Evolutionary conservation across 2,797 vertebrate species (phyloP), one percentile per base, ranked within the genome.

Genomic region (Malurus splendens): DNA sequence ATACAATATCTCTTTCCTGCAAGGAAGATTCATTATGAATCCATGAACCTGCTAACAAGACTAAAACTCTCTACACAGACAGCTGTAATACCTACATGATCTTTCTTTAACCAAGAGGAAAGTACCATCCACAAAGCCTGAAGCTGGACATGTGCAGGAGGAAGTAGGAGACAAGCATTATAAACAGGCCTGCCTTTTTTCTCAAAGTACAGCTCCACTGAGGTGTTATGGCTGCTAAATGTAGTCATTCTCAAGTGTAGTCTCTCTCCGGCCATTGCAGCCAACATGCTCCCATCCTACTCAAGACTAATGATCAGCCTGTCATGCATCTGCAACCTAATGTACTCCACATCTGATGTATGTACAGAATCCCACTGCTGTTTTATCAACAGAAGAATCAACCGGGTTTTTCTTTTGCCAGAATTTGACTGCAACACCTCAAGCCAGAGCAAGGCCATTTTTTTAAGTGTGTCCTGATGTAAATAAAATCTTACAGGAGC

Each of bases 131-230:
- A 73, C 27, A 62, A 74, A 74, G 27, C 28, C 36, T 0, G 0
- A 72, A 62, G 45, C 0, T n/a, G 13, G 33, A 55, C 20, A 23
- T 0, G 0, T 22, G 36, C 56, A 84, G 15, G 7, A 82, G 4
- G 73, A 83, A 83, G 44, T 2, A 65, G 10, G 32, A 82, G 42
- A 86, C 18, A 39, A 33, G 30, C 18, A 59, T 6, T 18, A 42
- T 18, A 25, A 54, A 50, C 7, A 87, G 17, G 23, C 8, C 24
- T 27, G 14, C 32, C 5, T 82, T 78, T 55, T 59, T 70, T 52
- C 48, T 54, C 17, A 0, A 54, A 62, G n/a, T 20, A 12, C 0
- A 68, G 36, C 8, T 71, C 13, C 5, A 14, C 27, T 76, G 56
- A 48, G 55, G 32, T 23, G 14, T 42, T 59, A 83, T 24, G 10